Evolutionary conservation across 2,797 vertebrate genomes (phyloP), one percentile per base, ranked within the genome.

Genomic region (Halcyon smyrnensis): DNA sequence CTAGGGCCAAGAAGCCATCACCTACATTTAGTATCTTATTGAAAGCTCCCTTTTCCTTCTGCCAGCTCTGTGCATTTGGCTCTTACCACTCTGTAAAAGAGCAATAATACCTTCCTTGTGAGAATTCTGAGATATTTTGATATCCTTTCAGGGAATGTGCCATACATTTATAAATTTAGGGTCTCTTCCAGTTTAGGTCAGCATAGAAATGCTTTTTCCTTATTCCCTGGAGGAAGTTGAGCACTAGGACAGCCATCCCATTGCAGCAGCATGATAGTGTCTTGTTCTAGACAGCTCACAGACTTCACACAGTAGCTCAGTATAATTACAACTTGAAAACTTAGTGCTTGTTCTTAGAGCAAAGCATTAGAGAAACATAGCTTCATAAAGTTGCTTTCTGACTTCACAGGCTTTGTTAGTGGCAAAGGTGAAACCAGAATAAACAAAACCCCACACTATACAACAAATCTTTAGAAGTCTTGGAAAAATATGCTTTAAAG

Each of bases 231-330:
- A 48, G 59, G 43, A 89, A 78, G 28, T 2, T 74, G 63, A 23
- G 9, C 4, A 15, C 21, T 3, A 63, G 36, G 24, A 36, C 24
- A 76, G 28, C 8, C 21, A 39, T 3, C 16, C 27, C 74, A 46
- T 0, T 28, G 25, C 45, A 79, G 27, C 0, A 34, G 37, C 50
- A 3, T 0, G 12, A 48, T 27, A 18, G 15, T 1, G 2, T 37
- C 24, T 21, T n/a, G 19, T 4, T 63, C 46, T 39, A 0, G 4
- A 28, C 32, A 84, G 34, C 28, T 79, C 30, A 30, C 4, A 46
- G 28, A 21, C 34, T 39, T 75, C 62, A 81, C 10, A 15, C 8
- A 8, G 41, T 8, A 81, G 36, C n/a, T 83, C 69, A 7, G 13
- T 68, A 46, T 4, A 78, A 81, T 37, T 41, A 64, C 64, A 50